A percentile compares a stretch with the other conserved stretches of the same genome.
Evolutionary conservation across 2,113 vertebrate genomes (phyloP).

Genomic region (Bucco capensis): DNA sequence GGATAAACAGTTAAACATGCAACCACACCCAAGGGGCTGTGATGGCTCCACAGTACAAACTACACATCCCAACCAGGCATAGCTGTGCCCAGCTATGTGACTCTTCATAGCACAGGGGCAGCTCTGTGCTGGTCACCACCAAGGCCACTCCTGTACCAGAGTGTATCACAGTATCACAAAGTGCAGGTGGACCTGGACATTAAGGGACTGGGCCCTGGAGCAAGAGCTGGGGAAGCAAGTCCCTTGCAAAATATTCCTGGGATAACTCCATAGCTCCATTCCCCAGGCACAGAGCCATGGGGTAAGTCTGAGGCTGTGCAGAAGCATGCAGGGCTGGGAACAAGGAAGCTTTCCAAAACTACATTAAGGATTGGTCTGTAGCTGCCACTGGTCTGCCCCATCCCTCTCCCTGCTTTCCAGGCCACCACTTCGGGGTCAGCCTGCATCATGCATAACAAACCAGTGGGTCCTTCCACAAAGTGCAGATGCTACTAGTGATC

Average conservation of each 20-base stretch:
- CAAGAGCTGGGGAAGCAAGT: neutral
- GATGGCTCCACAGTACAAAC: neutral
- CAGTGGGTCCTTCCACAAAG: neutral
- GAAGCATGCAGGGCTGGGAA: neutral
- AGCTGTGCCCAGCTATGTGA: neutral
- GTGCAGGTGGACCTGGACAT: neutral
- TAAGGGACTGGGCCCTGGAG: neutral
- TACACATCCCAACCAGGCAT: neutral
- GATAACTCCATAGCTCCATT: neutral
- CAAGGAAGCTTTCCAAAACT: neutral
- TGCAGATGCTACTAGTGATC: neutral
- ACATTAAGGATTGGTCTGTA: neutral
- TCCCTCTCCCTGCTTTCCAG: neutral
- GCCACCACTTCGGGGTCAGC: neutral
- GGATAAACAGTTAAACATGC: neutral
- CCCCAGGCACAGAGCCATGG: neutral
- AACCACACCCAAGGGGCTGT: neutral
- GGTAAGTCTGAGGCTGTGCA: neutral
- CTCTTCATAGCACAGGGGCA: neutral
- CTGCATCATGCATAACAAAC: neutral
- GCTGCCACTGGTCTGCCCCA: neutral
- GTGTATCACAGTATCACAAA: too few species aligned
- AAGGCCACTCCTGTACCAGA: neutral
- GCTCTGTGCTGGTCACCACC: neutral
- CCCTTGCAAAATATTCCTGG: neutral